These are phyloP conservation scores for Caenorhabditis parvicauda DNA, from an alignment of 2,888 invertebrate species.

Conservation along the genomic window DNA sequence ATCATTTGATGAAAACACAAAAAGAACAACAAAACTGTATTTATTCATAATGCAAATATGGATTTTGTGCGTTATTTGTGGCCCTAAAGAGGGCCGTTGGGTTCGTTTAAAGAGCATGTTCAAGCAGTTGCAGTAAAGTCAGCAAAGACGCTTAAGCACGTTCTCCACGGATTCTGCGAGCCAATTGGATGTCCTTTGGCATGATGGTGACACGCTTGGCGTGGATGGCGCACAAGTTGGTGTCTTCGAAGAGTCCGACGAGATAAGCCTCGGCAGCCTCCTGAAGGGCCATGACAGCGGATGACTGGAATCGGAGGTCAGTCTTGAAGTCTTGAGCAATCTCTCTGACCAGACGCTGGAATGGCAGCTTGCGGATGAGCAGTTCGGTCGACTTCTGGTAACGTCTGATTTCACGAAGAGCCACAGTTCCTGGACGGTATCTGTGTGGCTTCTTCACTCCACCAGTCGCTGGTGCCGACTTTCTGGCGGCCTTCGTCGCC, in stretches of 20 bases:
- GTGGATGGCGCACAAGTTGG: slow-evolving; percentile 94
- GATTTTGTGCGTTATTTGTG: too few species aligned
- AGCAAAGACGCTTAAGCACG: slow-evolving; percentile 14
- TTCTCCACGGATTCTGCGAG: slow-evolving; percentile 79
- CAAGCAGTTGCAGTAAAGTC: too few species aligned
- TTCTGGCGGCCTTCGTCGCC: slow-evolving; percentile 71
- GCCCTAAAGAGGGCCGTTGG: slow-evolving; percentile 50
- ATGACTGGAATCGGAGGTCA: slow-evolving; percentile 70
- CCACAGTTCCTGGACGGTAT: slow-evolving; percentile 91
- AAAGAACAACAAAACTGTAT: too few species aligned
- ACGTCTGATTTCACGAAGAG: slow-evolving; percentile 90
- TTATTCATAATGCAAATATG: too few species aligned
- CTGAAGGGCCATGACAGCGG: slow-evolving; percentile 86
- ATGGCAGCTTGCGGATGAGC: slow-evolving; percentile 29
- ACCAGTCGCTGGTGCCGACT: slow-evolving; percentile 88
- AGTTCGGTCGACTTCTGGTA: slow-evolving; percentile 89
- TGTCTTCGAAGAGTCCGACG: slow-evolving; percentile 92
- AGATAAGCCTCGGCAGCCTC: slow-evolving; percentile 78
- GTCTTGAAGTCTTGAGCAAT: slow-evolving; percentile 37
- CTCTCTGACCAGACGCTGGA: slow-evolving; percentile 27
- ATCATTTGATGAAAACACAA: too few species aligned
- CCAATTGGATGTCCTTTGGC: slow-evolving; percentile 77
- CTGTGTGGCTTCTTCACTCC: slow-evolving; percentile 87
- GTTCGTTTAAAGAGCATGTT: too few species aligned
- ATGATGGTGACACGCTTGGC: slow-evolving; percentile 95